Base-by-base conservation (phyloP, 2,113 vertebrate genomes). In the Elephas maximus region DNA sequence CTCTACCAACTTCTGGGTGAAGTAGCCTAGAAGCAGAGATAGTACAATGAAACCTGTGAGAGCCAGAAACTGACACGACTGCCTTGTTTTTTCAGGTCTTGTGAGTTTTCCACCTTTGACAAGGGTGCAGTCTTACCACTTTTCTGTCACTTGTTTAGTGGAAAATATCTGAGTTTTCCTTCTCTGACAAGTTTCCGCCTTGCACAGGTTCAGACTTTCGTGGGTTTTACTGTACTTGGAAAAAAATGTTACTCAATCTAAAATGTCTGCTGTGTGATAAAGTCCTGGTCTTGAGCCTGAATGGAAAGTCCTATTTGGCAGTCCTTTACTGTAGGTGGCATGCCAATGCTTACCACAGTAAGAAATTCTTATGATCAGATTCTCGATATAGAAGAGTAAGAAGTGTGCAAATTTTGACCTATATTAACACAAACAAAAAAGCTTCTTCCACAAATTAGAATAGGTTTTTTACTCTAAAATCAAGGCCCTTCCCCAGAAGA, bases 391-490 rank as follows among this genome's bases (percentile, higher is more conserved):
- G 24, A 88, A 71, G 24, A 48, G 23, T 14, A 91, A 88, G 60
- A 95, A 88, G 77, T n/a, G 17, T 81, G 14, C 44, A 77, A 76
- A 62, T 51, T 41, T 51, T 93, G 76, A 92, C 48, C 60, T 93
- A 67, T 20, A 60, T 63, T 94, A 86, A 79, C 21, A 86, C 67
- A 93, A 87, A 26, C 3, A 57, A 63, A 33, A 74, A 60, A 62
- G 84, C 74, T 45, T 91, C 76, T 80, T 73, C 12, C 7, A 1
- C 83, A 83, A 90, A n/a, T 95, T 94, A 82, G 62, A 88, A 84
- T 24, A 95, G 10, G 14, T 62, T 88, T 94, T 90, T 37, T 90
- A 88, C 44, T 73, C 62, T 88, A 91, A 93, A 95, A 92, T 74
- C 60, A 95, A 96, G 92, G 91, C 73, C 45, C 28, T 92, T 82